Conservation (phyloP, 2,888 invertebrate species). For the Rhaphigaster nebulosa region DNA sequence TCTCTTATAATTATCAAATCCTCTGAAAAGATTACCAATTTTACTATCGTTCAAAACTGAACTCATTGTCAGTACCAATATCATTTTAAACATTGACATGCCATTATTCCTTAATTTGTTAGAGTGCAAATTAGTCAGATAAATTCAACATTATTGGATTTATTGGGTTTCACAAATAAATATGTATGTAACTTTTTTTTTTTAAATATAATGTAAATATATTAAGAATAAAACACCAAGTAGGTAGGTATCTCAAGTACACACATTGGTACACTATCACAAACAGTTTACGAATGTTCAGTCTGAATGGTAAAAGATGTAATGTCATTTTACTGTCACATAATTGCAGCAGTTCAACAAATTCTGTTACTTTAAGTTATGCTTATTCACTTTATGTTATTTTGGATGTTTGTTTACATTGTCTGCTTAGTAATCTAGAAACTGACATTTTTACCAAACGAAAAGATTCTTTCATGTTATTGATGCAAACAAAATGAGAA, state of each 20-base stretch:
- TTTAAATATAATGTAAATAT: not conserved
- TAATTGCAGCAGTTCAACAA: not conserved
- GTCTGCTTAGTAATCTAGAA: not conserved
- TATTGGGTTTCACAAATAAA: not conserved
- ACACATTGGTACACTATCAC: not conserved
- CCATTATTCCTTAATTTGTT: not conserved
- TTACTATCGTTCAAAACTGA: not conserved
- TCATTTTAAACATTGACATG: not conserved
- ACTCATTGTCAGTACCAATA: not conserved
- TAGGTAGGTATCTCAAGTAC: not conserved
- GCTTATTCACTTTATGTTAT: not conserved
- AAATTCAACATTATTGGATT: too few species aligned
- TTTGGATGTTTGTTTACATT: not conserved
- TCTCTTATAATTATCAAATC: too few species aligned
- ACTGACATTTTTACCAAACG: not conserved
- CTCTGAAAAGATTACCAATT: not conserved
- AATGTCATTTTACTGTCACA: not conserved
- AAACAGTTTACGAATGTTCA: not conserved
- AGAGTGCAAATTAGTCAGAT: too few species aligned
- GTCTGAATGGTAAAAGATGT: not conserved
- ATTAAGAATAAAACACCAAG: not conserved
- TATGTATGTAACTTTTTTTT: not conserved
- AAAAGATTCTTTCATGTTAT: not conserved
- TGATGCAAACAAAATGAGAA: not conserved
- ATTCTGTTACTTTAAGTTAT: not conserved